Conservation (phyloP, 2,113 vertebrate species). For the Procavia capensis region DNA sequence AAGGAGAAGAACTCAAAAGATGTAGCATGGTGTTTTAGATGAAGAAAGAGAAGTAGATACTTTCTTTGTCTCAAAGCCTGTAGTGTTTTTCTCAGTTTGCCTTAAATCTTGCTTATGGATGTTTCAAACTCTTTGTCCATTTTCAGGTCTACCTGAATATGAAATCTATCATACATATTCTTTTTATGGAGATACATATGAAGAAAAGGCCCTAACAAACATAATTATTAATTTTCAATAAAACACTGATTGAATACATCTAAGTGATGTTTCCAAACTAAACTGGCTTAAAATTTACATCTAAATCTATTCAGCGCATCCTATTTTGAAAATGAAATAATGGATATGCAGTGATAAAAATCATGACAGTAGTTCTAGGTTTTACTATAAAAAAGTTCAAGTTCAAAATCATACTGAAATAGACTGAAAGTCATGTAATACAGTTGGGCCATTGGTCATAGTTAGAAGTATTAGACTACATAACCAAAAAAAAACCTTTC, state of each 20-base stretch:
- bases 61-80: not conserved
- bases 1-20: not conserved
- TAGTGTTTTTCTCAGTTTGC: not conserved
- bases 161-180: not conserved
- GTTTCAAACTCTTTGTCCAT: not conserved
- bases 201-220: not conserved
- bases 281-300: not conserved
- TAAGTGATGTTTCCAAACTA: conserved; percentile 47
- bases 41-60: not conserved
- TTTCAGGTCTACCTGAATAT: not conserved
- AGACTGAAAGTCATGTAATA: conserved; percentile 26
- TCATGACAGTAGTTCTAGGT: not conserved
- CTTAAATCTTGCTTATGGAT: not conserved
- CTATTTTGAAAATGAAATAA: conserved; percentile 25
- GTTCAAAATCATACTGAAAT: not conserved
- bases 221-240: not conserved
- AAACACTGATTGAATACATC: not conserved
- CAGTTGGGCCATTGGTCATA: conserved; percentile 34
- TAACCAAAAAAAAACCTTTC: not conserved
- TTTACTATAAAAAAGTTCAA: not conserved
- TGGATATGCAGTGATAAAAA: not conserved
- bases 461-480: not conserved
- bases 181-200: not conserved
- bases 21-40: not conserved
- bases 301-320: conserved; percentile 27